Evolutionary conservation across 2,888 invertebrate genomes (phyloP), one percentile per base, ranked within the genome.

Genomic region (Artemia sinica): DNA sequence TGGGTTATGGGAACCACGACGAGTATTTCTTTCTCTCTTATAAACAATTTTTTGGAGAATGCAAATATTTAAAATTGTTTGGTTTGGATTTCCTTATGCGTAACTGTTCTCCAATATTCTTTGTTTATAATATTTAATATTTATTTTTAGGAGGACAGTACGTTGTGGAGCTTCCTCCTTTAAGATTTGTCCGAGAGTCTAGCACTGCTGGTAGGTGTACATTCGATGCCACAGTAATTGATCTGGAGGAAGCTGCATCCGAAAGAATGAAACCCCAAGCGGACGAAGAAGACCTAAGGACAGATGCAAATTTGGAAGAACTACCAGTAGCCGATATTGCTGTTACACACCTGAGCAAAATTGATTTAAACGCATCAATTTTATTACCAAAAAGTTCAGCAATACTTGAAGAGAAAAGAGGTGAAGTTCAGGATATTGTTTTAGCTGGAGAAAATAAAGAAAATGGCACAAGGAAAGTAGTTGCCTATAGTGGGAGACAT

Each of bases 211-310:
- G 91, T 8, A 90, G 91, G 76, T 80, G 92, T 1, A 77, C 90
- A 0, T 90, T 92, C 89, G 91, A 92, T 79, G 92, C 92, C 0
- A 87, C 91, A 49, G 86, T 92, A 13, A 91, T 92, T 68, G 92
- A 92, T 72, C 89, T 92, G 0, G 86, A 88, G 0, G 88, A 89
- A 1, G 89, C 91, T 73, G 89, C 88, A 74, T 91, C 90, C 75
- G 74, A 74, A 50, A 72, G 73, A 48, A 74, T 73, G n/a, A 82
- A 83, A 0, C 82, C 85, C n/a, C 85, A 85, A 5, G 86, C 85
- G 73, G 89, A 90, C 75, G 76, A 77, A 28, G 72, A 72, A 49
- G 91, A 91, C 76, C 79, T 88, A 71, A 82, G 89, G 69, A 91
- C 91, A 0, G 91, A 91, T 79, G 89, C 89, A 0, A 91, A 89